phyloP scores from a whole-genome alignment of 2,888 invertebrate species.

The Apamea anceps region DNA sequence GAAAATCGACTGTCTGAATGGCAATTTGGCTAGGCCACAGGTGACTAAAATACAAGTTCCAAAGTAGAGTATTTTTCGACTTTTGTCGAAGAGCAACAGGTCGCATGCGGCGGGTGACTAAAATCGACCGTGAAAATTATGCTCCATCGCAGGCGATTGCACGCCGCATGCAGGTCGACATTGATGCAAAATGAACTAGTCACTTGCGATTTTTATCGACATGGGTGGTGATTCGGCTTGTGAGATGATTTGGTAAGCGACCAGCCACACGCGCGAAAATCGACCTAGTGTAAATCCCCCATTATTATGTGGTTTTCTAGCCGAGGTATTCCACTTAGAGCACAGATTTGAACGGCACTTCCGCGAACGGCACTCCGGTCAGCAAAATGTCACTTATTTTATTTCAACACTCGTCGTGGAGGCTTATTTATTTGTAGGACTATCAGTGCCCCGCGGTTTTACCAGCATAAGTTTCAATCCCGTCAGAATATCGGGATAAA shows the following conservation, averaged over 20 bases:
- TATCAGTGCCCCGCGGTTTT: too few species aligned
- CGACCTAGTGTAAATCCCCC: neutral
- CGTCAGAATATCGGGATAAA: too few species aligned
- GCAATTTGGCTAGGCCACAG: too few species aligned
- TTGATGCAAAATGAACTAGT: neutral
- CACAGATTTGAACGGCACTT: too few species aligned
- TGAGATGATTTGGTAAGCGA: neutral
- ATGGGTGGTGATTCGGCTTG: neutral
- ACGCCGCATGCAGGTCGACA: conserved; percentile 16
- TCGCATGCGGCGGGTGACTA: neutral
- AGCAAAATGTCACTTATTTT: neutral
- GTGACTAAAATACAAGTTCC: neutral
- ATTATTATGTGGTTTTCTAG: neutral
- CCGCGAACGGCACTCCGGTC: too few species aligned
- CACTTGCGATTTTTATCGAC: neutral
- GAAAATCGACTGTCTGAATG: too few species aligned
- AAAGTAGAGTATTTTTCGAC: neutral
- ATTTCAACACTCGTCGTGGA: neutral
- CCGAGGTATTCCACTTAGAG: too few species aligned
- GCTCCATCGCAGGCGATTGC: conserved; percentile 55
- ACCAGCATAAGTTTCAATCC: too few species aligned
- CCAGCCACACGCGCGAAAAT: neutral
- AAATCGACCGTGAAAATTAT: neutral
- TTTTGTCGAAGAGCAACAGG: neutral
- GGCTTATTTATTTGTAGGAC: neutral